These are phyloP conservation scores for Sebastes steindachneri DNA, from an alignment of 2,797 vertebrate species.

Conservation along the genomic window DNA sequence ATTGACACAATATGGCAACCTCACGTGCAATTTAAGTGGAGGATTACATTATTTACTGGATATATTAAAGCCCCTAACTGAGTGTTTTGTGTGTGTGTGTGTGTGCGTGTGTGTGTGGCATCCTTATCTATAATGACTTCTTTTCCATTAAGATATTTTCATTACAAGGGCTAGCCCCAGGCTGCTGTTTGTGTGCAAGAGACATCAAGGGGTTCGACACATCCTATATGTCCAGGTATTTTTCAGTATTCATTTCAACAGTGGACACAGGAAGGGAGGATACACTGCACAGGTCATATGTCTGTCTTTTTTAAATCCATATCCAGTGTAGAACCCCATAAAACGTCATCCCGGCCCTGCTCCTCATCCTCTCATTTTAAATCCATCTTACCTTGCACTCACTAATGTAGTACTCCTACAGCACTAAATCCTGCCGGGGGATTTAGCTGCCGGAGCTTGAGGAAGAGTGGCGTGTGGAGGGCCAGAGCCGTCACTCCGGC, in stretches of 20 bases:
- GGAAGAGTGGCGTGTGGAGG: slow-evolving; percentile 46
- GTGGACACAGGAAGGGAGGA: neutral
- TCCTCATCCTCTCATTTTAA: slow-evolving; percentile 57
- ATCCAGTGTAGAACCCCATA: slow-evolving; percentile 7
- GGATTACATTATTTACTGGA: neutral
- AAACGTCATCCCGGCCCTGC: slow-evolving; percentile 23
- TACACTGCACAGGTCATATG: neutral
- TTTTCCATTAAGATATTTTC: slow-evolving; percentile 33
- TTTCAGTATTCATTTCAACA: neutral
- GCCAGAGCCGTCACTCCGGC: slow-evolving; percentile 15
- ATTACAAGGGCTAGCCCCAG: neutral
- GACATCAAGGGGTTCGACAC: neutral
- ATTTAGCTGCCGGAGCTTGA: slow-evolving; percentile 32
- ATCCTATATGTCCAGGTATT: neutral
- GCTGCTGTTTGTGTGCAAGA: neutral
- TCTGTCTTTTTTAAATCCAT: slow-evolving; percentile 14
- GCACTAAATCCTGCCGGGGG: slow-evolving; percentile 52
- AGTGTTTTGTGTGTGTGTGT: neutral
- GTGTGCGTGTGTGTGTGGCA: neutral
- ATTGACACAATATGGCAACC: too few relatives aligned
- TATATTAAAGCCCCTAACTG: neutral
- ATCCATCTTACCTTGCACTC: slow-evolving; percentile 56
- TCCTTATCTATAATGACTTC: slow-evolving; percentile 48
- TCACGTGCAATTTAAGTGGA: neutral
- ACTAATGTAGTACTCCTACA: slow-evolving; percentile 30